Evolutionary conservation across 2,113 vertebrate genomes (phyloP).

Genomic region (Semicossyphus pulcher): DNA sequence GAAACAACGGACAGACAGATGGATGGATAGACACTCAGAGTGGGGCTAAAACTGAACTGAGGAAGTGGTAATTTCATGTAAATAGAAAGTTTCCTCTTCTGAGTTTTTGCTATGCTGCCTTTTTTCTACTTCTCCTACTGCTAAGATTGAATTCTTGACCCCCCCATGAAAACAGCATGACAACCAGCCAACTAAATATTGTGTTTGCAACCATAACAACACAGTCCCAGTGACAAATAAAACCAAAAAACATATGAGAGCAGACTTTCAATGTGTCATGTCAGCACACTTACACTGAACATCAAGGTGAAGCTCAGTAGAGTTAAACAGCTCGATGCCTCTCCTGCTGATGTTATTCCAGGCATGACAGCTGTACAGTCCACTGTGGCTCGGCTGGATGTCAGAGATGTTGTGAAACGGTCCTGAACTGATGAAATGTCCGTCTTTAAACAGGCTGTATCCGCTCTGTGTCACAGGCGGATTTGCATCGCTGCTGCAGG

Average conservation of each 20-base stretch:
- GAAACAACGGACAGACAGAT: no score
- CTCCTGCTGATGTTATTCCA: conserved; percentile 47
- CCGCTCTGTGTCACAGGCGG: conserved; percentile 41
- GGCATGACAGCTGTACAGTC: conserved; percentile 61
- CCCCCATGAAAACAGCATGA: neutral
- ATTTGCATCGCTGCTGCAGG: conserved; percentile 60
- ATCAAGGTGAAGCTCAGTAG: conserved; percentile 21
- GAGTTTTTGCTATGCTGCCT: no score
- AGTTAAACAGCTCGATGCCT: conserved; percentile 29
- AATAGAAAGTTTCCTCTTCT: no score
- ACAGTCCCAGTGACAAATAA: neutral
- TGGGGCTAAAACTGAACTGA: no score
- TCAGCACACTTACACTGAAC: conserved; percentile 59
- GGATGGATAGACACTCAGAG: no score
- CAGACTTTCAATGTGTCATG: neutral
- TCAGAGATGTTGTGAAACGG: conserved; percentile 30
- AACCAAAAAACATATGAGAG: neutral
- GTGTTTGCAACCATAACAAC: neutral
- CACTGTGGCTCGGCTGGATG: conserved; percentile 55
- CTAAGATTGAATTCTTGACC: neutral
- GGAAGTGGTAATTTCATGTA: no score
- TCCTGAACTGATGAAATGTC: conserved; percentile 29
- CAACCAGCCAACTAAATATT: neutral
- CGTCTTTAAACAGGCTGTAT: conserved; percentile 55
- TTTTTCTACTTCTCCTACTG: neutral